Conservation (phyloP, 2,113 vertebrate genomes). For the Ictidomys tridecemlineatus region DNA sequence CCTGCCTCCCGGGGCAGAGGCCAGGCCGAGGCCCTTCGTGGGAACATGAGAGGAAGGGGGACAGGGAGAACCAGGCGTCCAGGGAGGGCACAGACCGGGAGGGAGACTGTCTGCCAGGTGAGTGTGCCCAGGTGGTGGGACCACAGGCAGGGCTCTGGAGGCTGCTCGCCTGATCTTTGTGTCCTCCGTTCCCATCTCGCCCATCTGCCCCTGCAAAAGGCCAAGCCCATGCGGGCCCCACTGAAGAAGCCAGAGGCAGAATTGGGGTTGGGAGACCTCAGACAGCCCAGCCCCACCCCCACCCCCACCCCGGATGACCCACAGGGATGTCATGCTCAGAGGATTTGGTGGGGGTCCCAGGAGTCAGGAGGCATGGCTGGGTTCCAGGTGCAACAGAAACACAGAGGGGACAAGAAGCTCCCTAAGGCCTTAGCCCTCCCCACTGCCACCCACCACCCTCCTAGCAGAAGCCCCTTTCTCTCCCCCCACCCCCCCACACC, state of each 20-base stretch:
- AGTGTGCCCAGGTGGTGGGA: background rate
- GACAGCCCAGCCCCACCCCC: background rate
- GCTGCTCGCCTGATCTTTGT: background rate
- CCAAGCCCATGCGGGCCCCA: rapidly evolving
- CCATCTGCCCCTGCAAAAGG: background rate
- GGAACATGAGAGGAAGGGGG: background rate
- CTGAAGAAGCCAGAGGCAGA: rapidly evolving
- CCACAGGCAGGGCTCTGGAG: no score
- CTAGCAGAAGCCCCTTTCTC: rapidly evolving
- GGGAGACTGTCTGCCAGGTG: background rate
- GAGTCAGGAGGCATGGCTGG: rapidly evolving
- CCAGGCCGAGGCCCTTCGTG: background rate
- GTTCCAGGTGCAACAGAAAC: rapidly evolving
- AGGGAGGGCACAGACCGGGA: background rate
- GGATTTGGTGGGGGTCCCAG: rapidly evolving
- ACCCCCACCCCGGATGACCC: no score
- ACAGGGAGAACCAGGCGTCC: background rate
- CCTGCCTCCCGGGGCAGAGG: rapidly evolving
- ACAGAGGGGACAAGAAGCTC: no score
- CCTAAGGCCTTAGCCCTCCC: no score
- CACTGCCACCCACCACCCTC: rapidly evolving
- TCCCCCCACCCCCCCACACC: no score
- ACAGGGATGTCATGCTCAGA: background rate
- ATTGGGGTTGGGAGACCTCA: background rate
- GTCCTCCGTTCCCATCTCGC: background rate